A percentile compares a stretch with the other conserved stretches of the same genome.
phyloP scores from a whole-genome alignment of 2,888 invertebrate genomes.

The Pollenia labialis region DNA sequence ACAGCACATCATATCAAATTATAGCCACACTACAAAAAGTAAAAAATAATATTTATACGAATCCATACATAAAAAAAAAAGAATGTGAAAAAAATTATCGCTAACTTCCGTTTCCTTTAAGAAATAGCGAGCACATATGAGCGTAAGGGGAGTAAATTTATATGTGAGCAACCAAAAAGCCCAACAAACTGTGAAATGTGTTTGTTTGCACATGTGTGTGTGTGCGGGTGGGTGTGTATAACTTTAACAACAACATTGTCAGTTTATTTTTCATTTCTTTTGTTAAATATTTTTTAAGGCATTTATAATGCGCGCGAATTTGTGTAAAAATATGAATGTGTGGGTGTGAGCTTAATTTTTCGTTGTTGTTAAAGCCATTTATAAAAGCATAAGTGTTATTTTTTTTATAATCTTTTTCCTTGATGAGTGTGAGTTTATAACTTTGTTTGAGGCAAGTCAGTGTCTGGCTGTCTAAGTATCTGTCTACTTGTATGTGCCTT shows the following conservation, averaged over 20 bases:
- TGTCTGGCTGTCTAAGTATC: background rate
- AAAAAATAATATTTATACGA: slow-evolving; percentile 14
- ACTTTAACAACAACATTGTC: slow-evolving; percentile 25
- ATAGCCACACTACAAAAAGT: slow-evolving; percentile 30
- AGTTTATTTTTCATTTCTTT: slow-evolving; percentile 45
- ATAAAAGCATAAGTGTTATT: slow-evolving; percentile 58
- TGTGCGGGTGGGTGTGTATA: background rate
- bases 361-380: slow-evolving; percentile 53
- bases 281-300: slow-evolving; percentile 26
- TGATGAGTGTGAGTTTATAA: background rate
- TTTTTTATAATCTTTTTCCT: slow-evolving; percentile 56
- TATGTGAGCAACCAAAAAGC: slow-evolving; percentile 33
- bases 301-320: background rate
- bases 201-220: background rate
- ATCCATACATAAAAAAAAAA: background rate
- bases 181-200: slow-evolving; percentile 51
- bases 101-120: slow-evolving; percentile 65
- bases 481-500: slow-evolving; percentile 6
- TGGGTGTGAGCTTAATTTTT: slow-evolving; percentile 31
- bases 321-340: background rate
- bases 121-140: slow-evolving; percentile 24
- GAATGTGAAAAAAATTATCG: slow-evolving; percentile 57
- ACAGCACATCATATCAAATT: slow-evolving; percentile 42
- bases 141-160: background rate
- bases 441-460: background rate